Conservation (phyloP, 1,140 invertebrate genomes). For the Cheumatopsyche charites region DNA sequence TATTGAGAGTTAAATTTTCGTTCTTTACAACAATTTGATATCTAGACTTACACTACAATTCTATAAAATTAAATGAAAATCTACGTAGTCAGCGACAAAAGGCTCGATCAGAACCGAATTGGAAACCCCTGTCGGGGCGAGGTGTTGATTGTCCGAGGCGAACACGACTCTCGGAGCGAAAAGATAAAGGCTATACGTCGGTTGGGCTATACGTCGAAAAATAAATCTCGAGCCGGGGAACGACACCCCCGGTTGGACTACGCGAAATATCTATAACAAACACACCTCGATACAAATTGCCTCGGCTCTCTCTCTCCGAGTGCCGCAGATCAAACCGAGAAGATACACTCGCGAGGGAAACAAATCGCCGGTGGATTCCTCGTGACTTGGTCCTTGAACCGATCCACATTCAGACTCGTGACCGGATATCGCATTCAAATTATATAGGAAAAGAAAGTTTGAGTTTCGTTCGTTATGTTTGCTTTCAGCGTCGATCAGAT, state of each 20-base stretch:
- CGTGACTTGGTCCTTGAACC: neutral
- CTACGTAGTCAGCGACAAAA: too few relatives aligned
- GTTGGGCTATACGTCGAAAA: constrained; percentile 43
- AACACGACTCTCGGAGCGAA: constrained; percentile 23
- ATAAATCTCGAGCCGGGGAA: constrained; percentile 31
- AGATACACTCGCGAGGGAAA: neutral
- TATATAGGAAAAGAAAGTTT: too few relatives aligned
- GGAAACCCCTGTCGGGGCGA: neutral
- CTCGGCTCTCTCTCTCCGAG: constrained; percentile 14
- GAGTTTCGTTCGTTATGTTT: too few relatives aligned
- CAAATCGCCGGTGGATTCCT: neutral
- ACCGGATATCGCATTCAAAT: neutral
- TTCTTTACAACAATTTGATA: too few relatives aligned
- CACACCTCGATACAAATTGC: constrained; percentile 45
- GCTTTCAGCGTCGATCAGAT: too few relatives aligned
- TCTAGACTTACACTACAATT: too few relatives aligned
- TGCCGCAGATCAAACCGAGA: neutral
- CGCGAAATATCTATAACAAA: constrained; percentile 4
- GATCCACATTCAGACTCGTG: neutral
- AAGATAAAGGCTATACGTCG: constrained; percentile 47
- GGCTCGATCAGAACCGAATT: too few relatives aligned
- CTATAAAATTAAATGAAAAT: too few relatives aligned
- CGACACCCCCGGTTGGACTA: constrained; percentile 3
- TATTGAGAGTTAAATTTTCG: too few relatives aligned
- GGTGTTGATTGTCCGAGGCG: constrained; percentile 19